Evolutionary conservation across 2,113 vertebrate genomes (phyloP).

Genomic region (Poeciliopsis occidentalis): DNA sequence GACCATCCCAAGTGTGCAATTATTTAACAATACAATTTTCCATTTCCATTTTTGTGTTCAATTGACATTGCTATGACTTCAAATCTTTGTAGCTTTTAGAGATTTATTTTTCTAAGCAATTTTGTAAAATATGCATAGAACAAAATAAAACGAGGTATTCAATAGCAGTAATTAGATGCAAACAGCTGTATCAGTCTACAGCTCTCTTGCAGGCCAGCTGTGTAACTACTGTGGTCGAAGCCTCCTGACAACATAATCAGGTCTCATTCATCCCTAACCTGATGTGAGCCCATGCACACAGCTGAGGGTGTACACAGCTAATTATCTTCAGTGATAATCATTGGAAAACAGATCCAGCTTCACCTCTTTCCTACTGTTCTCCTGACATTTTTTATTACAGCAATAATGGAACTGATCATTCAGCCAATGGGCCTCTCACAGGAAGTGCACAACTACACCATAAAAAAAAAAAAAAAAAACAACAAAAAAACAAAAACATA

Average conservation of each 20-base stretch:
- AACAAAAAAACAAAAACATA: not conserved
- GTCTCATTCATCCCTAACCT: slow-evolving; percentile 4
- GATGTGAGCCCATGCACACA: not conserved
- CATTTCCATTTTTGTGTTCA: too few species aligned
- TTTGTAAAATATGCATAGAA: not conserved
- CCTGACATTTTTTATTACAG: not conserved
- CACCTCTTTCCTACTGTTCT: slow-evolving; percentile 4
- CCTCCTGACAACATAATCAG: slow-evolving; percentile 15
- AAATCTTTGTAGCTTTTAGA: not conserved
- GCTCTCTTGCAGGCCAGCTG: slow-evolving; percentile 1
- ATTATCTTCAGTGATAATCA: slow-evolving; percentile 14
- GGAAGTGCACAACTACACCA: not conserved
- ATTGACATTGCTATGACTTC: slow-evolving; percentile 1
- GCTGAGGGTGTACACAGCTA: not conserved
- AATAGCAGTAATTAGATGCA: not conserved
- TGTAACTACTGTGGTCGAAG: not conserved
- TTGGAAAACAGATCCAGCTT: not conserved
- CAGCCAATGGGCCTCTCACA: not conserved
- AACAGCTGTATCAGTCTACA: not conserved
- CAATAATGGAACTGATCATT: not conserved
- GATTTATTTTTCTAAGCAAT: not conserved
- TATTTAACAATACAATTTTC: too few species aligned
- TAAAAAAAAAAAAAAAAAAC: not conserved
- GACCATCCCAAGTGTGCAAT: too few species aligned
- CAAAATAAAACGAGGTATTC: not conserved